Evolutionary conservation across 2,113 vertebrate species (phyloP).

Genomic region (Hiodon alosoides): DNA sequence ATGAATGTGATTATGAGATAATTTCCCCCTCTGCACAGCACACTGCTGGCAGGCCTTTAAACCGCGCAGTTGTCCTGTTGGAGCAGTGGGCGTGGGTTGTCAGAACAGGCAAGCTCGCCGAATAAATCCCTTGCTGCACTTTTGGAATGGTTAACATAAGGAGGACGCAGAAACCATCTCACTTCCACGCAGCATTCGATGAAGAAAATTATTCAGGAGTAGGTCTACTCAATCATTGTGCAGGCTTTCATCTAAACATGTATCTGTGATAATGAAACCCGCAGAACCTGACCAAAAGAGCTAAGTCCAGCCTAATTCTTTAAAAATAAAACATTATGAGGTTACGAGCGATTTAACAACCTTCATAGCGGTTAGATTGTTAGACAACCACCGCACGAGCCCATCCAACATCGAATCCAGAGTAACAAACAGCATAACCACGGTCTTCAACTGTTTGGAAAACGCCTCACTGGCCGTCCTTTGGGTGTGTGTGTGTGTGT

Average conservation of each 20-base stretch:
- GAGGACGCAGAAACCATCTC: too few relatives aligned
- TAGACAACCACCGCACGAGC: neutral
- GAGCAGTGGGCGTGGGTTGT: neutral
- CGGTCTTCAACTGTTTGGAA: too few relatives aligned
- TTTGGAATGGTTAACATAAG: too few relatives aligned
- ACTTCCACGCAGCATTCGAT: too few relatives aligned
- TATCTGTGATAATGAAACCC: neutral
- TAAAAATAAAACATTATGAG: conserved; percentile 5
- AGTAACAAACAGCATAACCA: too few relatives aligned
- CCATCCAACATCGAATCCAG: neutral
- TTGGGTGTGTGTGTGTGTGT: too few relatives aligned
- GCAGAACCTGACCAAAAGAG: neutral
- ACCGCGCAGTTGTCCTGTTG: neutral
- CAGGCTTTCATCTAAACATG: neutral
- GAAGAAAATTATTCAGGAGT: too few relatives aligned
- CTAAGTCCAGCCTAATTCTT: neutral
- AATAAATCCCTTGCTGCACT: neutral
- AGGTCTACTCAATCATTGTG: too few relatives aligned
- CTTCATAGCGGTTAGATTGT: conserved; percentile 3
- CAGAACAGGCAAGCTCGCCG: too few relatives aligned
- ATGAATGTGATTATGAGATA: neutral
- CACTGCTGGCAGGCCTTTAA: neutral
- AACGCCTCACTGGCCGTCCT: too few relatives aligned
- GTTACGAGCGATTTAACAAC: neutral
- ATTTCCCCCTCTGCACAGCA: neutral